A percentile compares a stretch with the other conserved stretches of the same genome.
phyloP scores from a whole-genome alignment of 1,140 invertebrate genomes.

The Drosophila funebris region DNA sequence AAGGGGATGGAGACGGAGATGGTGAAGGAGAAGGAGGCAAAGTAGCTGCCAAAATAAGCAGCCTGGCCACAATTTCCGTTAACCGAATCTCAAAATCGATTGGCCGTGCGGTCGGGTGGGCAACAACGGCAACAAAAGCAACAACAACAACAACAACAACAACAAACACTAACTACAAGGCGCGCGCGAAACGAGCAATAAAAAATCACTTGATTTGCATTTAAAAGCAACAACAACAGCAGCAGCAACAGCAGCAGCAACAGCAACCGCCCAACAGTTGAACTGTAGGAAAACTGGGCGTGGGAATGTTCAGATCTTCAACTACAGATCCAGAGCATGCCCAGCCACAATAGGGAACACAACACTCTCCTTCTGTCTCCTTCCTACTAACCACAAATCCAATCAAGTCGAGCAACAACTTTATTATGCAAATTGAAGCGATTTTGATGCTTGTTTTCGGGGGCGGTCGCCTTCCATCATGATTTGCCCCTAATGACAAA shows the following conservation, averaged over 20 bases:
- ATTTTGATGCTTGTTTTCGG: constrained; percentile 17
- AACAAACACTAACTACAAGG: not conserved
- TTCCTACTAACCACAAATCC: not conserved
- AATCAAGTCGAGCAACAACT: constrained; percentile 48
- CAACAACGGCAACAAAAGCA: not conserved
- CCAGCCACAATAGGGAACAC: not conserved
- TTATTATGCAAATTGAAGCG: constrained; percentile 66
- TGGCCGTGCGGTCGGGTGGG: constrained; percentile 6
- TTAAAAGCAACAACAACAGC: not conserved
- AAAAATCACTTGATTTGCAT: constrained; percentile 64
- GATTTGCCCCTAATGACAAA: constrained; percentile 63
- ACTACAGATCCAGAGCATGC: constrained; percentile 10
- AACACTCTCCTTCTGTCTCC: not conserved
- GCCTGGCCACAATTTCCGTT: constrained; percentile 34
- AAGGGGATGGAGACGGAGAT: not conserved
- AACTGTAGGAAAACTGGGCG: constrained; percentile 40
- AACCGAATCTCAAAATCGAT: constrained; percentile 24
- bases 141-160: not conserved
- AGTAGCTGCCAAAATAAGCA: not conserved
- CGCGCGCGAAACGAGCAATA: constrained; percentile 47
- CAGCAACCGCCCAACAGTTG: not conserved
- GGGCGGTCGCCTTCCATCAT: constrained; percentile 42
- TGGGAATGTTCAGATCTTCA: constrained; percentile 50
- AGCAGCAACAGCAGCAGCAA: not conserved
- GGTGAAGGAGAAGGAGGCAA: not conserved